A percentile compares a stretch with the other conserved stretches of the same genome.
Evolutionary conservation across 2,797 vertebrate genomes (phyloP).

Genomic region (Adelosebastes latens): DNA sequence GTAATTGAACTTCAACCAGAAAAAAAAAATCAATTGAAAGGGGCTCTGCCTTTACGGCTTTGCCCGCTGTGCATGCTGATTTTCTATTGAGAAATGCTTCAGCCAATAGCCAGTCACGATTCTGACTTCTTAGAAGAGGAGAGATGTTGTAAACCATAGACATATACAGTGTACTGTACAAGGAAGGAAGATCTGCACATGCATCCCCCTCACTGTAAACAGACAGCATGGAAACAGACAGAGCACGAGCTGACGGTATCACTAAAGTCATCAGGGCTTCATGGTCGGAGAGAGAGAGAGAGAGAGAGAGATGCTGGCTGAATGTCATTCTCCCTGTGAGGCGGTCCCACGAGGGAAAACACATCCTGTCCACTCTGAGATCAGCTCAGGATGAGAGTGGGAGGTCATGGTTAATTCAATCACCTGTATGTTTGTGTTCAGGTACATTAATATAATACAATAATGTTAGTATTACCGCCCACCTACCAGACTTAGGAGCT

Average conservation of each 20-base stretch:
- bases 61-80: constrained; percentile 16
- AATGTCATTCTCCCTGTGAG: constrained; percentile 29
- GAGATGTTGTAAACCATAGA: not conserved
- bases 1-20: constrained; percentile 53
- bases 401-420: not conserved
- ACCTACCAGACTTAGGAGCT: not conserved
- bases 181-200: not conserved
- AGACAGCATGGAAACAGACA: not conserved
- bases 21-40: constrained; percentile 44
- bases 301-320: constrained; percentile 33
- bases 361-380: not conserved
- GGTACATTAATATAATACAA: not conserved
- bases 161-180: not conserved
- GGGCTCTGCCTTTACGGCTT: not conserved
- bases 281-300: constrained; percentile 26
- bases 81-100: not conserved
- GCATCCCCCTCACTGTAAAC: not conserved
- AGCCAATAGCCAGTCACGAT: not conserved
- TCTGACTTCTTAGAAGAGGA: not conserved
- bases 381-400: constrained; percentile 9
- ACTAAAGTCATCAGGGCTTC: constrained; percentile 53
- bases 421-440: not conserved
- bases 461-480: not conserved
- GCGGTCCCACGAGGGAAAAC: not conserved
- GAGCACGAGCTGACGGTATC: constrained; percentile 32